These are phyloP conservation scores for Leguminivora glycinivorella DNA, from an alignment of 1,140 invertebrate species.

Conservation along the genomic window DNA sequence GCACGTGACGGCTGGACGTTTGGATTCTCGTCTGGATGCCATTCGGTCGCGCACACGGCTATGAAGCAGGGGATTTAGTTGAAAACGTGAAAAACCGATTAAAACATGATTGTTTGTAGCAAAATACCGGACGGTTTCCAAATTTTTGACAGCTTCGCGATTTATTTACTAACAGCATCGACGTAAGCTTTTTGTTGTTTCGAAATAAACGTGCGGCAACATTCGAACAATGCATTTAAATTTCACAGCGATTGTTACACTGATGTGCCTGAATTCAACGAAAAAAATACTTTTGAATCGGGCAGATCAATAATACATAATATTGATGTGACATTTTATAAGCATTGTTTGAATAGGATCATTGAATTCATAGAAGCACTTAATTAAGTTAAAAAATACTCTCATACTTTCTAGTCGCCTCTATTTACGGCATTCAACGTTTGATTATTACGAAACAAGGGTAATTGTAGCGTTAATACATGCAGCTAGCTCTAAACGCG, in stretches of 20 bases:
- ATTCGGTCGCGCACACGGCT: conserved; percentile 44
- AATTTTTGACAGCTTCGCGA: conserved; percentile 64
- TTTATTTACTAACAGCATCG: conserved; percentile 67
- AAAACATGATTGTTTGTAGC: conserved; percentile 65
- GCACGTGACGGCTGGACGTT: conserved; percentile 56
- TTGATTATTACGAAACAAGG: neutral
- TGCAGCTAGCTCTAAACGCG: neutral
- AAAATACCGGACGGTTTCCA: conserved; percentile 60
- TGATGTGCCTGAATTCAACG: too few species aligned
- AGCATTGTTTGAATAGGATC: too few species aligned
- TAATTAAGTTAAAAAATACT: neutral
- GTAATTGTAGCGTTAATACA: conserved; percentile 9
- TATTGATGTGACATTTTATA: too few species aligned
- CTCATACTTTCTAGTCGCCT: neutral
- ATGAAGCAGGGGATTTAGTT: conserved; percentile 60
- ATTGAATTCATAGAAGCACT: neutral
- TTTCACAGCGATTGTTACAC: too few species aligned
- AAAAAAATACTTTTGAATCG: too few species aligned
- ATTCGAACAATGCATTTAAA: neutral
- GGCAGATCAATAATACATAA: too few species aligned
- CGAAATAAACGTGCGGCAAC: neutral
- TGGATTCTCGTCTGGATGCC: conserved; percentile 51
- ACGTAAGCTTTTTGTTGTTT: neutral
- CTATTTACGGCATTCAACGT: neutral
- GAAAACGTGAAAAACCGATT: conserved; percentile 73